These are phyloP conservation scores for Trinorchestia longiramus DNA, from an alignment of 1,140 invertebrate genomes.

Conservation along the genomic window DNA sequence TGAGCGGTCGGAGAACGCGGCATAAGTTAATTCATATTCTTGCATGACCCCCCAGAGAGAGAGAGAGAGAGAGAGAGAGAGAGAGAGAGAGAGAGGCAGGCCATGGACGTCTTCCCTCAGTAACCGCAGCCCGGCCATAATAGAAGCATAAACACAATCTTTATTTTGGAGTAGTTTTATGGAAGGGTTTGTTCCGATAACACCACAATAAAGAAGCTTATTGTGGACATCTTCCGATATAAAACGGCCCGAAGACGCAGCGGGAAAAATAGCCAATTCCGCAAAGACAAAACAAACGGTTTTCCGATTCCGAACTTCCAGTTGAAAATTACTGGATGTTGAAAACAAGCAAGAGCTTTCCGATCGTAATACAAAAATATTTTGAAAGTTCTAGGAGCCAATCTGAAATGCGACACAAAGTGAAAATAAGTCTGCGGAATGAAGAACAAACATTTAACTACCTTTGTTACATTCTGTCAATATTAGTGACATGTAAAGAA, in stretches of 20 bases:
- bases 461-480: no score
- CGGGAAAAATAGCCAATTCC: conserved; percentile 9
- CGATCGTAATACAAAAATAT: not conserved
- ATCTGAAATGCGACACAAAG: not conserved
- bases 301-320: conserved; percentile 13
- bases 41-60: not conserved
- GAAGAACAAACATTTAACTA: not conserved
- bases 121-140: not conserved
- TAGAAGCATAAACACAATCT: not conserved
- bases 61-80: no score
- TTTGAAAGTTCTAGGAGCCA: not conserved
- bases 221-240: conserved; percentile 7
- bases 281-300: not conserved
- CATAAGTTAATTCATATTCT: not conserved
- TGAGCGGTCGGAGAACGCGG: not conserved
- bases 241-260: not conserved
- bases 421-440: not conserved
- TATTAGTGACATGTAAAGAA: no score
- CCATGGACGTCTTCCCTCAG: no score
- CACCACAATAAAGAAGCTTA: not conserved
- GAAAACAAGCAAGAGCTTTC: not conserved
- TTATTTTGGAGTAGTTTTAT: not conserved
- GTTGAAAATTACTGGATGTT: not conserved
- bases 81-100: no score
- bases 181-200: not conserved